Evolutionary conservation across 2,797 vertebrate genomes (phyloP).

Genomic region (Cetoscarus ocellatus): DNA sequence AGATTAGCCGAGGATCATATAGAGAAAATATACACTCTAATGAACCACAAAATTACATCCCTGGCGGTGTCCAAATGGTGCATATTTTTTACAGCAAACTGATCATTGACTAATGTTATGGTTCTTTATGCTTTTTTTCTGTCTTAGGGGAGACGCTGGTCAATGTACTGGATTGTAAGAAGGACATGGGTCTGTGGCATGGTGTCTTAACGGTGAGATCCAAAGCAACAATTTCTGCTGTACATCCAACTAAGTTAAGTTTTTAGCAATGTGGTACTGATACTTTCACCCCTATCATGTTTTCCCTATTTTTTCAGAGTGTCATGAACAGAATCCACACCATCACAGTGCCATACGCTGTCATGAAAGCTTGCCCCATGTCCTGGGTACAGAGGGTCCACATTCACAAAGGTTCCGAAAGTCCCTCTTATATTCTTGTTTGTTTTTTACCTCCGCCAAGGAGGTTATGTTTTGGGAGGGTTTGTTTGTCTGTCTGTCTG

Average conservation of each 20-base stretch:
- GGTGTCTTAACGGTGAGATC: conserved; percentile 93
- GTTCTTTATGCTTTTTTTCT: conserved; percentile 5
- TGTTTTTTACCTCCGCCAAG: too few species aligned
- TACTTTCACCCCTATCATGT: background rate
- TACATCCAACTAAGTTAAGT: background rate
- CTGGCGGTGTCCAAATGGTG: background rate
- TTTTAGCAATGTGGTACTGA: background rate
- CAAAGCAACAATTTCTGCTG: background rate
- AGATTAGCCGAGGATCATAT: conserved; percentile 11
- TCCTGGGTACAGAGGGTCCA: conserved; percentile 98
- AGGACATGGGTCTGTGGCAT: conserved; percentile 97
- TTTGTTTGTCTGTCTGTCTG: too few species aligned
- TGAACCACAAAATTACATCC: background rate
- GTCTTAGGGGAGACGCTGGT: conserved; percentile 93
- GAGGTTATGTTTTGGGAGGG: too few species aligned
- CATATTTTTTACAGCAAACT: background rate
- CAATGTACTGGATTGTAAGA: conserved; percentile 98
- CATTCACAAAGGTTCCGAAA: conserved; percentile 92
- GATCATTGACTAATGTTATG: background rate
- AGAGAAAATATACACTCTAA: background rate
- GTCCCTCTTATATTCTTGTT: background rate
- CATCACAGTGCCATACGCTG: conserved; percentile 95
- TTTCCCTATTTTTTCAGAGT: conserved; percentile 80
- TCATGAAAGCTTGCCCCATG: conserved; percentile 98
- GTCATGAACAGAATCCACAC: conserved; percentile 98